Conservation (phyloP, 2,113 vertebrate genomes). For the Dromiciops gliroides region DNA sequence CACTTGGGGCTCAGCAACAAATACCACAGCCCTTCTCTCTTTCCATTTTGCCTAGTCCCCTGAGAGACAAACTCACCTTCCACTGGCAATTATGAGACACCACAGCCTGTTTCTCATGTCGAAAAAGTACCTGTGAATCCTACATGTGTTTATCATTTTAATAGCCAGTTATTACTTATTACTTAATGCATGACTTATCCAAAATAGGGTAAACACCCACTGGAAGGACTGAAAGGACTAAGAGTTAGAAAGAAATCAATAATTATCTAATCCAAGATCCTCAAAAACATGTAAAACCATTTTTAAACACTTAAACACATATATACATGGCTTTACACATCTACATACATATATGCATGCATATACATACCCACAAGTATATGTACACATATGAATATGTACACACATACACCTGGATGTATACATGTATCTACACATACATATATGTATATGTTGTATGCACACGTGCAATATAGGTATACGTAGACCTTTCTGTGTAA, state of each 20-base stretch:
- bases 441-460: too few species aligned
- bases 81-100: neutral
- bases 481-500: too few species aligned
- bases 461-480: too few species aligned
- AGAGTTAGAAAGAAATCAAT: neutral
- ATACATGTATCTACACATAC: too few species aligned
- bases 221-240: neutral
- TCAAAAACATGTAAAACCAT: neutral
- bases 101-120: neutral
- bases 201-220: neutral
- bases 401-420: neutral
- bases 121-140: neutral
- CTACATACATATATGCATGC: too few species aligned
- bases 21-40: neutral
- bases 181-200: neutral
- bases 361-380: too few species aligned
- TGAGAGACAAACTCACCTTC: neutral
- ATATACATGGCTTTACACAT: neutral
- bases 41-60: neutral
- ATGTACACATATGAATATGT: too few species aligned
- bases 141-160: neutral
- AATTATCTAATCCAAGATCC: neutral
- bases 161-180: neutral
- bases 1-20: neutral
- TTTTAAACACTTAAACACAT: neutral